Percentiles rank a stretch among this genome's conserved stretches.
phyloP scores from a whole-genome alignment of 2,797 vertebrate genomes.

The Helicolenus hilgendorfi region DNA sequence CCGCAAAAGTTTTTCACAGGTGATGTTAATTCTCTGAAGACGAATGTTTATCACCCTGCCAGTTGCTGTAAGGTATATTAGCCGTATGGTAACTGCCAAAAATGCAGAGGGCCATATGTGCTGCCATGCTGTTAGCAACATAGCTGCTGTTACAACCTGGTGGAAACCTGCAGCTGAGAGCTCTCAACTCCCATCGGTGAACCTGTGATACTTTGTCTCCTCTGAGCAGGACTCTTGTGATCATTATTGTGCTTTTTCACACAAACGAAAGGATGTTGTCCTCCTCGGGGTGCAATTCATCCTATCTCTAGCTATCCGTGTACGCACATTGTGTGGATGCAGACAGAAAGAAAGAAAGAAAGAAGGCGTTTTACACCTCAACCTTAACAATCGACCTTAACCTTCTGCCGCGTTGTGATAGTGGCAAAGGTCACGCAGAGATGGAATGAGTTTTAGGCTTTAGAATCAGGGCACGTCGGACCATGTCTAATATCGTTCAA shows the following conservation, averaged over 20 bases:
- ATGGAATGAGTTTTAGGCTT: conserved; percentile 43
- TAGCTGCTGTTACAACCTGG: conserved; percentile 36
- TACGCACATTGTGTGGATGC: background rate
- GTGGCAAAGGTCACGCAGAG: conserved; percentile 65
- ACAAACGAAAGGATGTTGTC: background rate
- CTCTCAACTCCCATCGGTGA: conserved; percentile 1
- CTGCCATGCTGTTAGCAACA: conserved; percentile 19
- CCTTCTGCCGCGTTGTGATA: conserved; percentile 45
- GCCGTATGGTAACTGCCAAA: conserved; percentile 28
- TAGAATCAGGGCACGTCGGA: conserved; percentile 68
- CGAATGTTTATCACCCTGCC: conserved; percentile 1
- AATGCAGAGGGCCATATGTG: conserved; percentile 41
- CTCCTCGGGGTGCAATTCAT: background rate
- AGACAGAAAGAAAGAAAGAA: background rate
- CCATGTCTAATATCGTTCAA: conserved; percentile 40
- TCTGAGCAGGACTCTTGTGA: background rate
- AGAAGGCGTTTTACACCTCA: conserved; percentile 3
- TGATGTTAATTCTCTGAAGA: conserved; percentile 21
- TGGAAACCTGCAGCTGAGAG: conserved; percentile 12
- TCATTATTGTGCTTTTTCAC: background rate
- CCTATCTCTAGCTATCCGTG: background rate
- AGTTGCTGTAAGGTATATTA: conserved; percentile 21
- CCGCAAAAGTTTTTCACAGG: background rate
- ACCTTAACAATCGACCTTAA: conserved; percentile 52
- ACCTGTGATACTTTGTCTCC: background rate